Evolutionary conservation across 2,888 invertebrate genomes (phyloP).

Genomic region (Monochamus alternatus): DNA sequence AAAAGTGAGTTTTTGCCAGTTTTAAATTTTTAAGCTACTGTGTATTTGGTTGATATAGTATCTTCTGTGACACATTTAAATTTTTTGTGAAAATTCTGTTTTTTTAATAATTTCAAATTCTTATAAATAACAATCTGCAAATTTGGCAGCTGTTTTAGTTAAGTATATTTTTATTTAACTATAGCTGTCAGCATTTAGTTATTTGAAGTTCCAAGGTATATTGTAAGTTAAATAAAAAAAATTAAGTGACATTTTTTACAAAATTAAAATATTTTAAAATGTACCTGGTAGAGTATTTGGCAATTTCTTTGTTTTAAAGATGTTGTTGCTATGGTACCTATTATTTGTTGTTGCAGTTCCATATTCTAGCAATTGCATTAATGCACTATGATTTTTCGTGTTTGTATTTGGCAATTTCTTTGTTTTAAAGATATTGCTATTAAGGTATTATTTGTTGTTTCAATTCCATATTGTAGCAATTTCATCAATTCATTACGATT

Average conservation of each 20-base stretch:
- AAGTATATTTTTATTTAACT: slow-evolving; percentile 9
- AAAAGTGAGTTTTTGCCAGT: too few species aligned
- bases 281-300: background rate
- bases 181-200: background rate
- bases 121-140: too few species aligned
- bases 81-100: too few species aligned
- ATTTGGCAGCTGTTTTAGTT: background rate
- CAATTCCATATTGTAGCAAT: background rate
- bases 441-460: background rate
- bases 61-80: too few species aligned
- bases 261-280: too few species aligned
- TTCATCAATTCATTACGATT: too few species aligned
- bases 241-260: too few species aligned
- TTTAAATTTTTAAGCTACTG: too few species aligned
- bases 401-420: slow-evolving; percentile 2
- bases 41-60: too few species aligned
- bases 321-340: background rate
- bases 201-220: background rate
- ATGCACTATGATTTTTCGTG: too few species aligned
- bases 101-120: too few species aligned
- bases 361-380: background rate
- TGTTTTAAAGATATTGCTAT: slow-evolving; percentile 24
- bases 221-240: too few species aligned
- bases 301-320: slow-evolving; percentile 30
- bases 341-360: background rate